Conservation (phyloP, 2,888 invertebrate genomes). For the Argynnis bischoffii region DNA sequence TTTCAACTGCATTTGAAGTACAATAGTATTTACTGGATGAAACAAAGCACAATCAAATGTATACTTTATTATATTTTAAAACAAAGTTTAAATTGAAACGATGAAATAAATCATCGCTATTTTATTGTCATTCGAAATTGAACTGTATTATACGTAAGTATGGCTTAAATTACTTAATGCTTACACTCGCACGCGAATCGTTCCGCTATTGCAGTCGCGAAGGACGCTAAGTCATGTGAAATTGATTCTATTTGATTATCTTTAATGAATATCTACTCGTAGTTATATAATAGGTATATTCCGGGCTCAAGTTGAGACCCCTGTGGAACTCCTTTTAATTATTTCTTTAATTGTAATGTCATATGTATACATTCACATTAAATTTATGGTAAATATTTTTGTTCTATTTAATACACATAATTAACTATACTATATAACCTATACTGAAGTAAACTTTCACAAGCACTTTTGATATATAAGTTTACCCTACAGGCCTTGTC, state of each 20-base stretch:
- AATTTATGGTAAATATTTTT: no score
- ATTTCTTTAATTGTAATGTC: neutral
- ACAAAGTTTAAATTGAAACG: slow-evolving; percentile 18
- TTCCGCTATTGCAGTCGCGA: slow-evolving; percentile 55
- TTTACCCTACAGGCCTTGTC: no score
- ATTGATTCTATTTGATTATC: slow-evolving; percentile 53
- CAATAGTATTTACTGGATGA: slow-evolving; percentile 40
- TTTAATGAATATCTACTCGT: slow-evolving; percentile 24
- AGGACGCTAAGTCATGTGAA: slow-evolving; percentile 61
- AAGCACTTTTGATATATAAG: neutral
- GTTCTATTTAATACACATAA: no score
- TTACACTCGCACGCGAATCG: slow-evolving; percentile 56
- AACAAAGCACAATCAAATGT: slow-evolving; percentile 13
- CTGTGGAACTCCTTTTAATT: slow-evolving; percentile 11
- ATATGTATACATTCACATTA: no score
- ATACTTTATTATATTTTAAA: slow-evolving; percentile 14
- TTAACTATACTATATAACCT: neutral
- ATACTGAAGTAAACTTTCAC: neutral
- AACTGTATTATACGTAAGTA: slow-evolving; percentile 18
- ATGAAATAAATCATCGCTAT: slow-evolving; percentile 18
- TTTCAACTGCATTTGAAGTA: slow-evolving; percentile 45
- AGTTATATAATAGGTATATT: slow-evolving; percentile 28
- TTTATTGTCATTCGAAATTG: slow-evolving; percentile 23
- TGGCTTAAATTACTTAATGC: slow-evolving; percentile 27
- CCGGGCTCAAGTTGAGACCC: slow-evolving; percentile 20